Evolutionary conservation across 2,888 invertebrate species (phyloP), one percentile per base, ranked within the genome.

Genomic region (Tachystola acroxantha): DNA sequence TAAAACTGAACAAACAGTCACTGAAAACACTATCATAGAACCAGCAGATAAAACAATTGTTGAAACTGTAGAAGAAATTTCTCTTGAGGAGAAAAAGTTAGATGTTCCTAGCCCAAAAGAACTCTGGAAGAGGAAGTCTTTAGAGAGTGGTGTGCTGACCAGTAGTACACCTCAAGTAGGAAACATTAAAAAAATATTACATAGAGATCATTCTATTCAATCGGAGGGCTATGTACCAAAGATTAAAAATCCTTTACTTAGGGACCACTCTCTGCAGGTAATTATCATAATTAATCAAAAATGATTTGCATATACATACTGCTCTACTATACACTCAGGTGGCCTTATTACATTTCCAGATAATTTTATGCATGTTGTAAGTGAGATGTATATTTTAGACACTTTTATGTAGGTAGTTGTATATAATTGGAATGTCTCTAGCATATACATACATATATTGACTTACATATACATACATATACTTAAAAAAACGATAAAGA

Each of bases 201-300:
- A 80, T 46, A 70, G 87, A 43, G 88, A 87, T 44, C 69, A 78
- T 46, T 88, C 88, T 19, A 61, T 87, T 13, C 87, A 88, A 40
- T 88, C 87, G 7, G 88, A 88, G 42, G 81, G 85, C 33, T 79
- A 73, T 48, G 56, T 72, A 43, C 78, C 84, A 16, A 79, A 71
- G 46, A 62, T 80, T 36, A 85, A 81, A 61, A 85, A 85, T 54
- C 82, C 85, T 10, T 65, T 88, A 40, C 57, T 85, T 7, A 71
- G 88, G 51, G 88, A 88, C 60, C 76, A 79, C 43, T 88, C 88
- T 7, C 69, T 88, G 30, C 88, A 88, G 78, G 88, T 87, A 64
- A 53, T 16, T 16, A n/a, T n/a, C 6, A 16, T 16, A 16, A 16
- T 16, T 16, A 4, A 16, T 16, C n/a, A n/a, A n/a, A n/a, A n/a